These are phyloP conservation scores for Oxytorus armatus DNA, from an alignment of 2,888 invertebrate genomes.

Conservation along the genomic window DNA sequence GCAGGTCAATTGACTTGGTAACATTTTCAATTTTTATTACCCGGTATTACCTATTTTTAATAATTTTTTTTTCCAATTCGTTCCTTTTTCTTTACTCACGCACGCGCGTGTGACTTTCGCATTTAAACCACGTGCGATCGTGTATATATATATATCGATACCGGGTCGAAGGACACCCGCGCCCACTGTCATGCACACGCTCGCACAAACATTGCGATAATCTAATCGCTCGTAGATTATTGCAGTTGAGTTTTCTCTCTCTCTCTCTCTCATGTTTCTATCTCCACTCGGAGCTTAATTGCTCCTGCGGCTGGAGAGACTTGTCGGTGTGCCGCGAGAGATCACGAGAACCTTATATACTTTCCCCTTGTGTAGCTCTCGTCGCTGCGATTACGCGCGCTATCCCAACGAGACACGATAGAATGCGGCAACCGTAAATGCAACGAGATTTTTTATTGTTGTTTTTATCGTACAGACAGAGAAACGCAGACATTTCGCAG, in stretches of 20 bases:
- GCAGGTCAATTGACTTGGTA: conserved; percentile 30
- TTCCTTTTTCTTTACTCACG: conserved; percentile 12
- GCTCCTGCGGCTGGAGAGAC: conserved; percentile 30
- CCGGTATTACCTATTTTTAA: background rate
- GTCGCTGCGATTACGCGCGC: conserved; percentile 61
- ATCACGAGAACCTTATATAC: conserved; percentile 42
- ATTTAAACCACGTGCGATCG: background rate
- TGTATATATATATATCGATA: conserved; percentile 31
- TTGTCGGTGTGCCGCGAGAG: conserved; percentile 22
- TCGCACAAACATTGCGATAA: no score
- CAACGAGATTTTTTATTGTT: conserved; percentile 23
- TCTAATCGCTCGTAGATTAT: conserved; percentile 60
- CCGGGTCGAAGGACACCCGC: conserved; percentile 63
- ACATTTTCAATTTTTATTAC: conserved; percentile 14
- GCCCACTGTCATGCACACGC: conserved; percentile 35
- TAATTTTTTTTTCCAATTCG: no score
- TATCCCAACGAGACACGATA: conserved; percentile 42
- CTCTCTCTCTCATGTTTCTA: conserved; percentile 37
- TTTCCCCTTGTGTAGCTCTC: conserved; percentile 52
- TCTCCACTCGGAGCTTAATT: conserved; percentile 46
- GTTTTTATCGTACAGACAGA: background rate
- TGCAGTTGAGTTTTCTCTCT: conserved; percentile 40
- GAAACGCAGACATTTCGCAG: conserved; percentile 20
- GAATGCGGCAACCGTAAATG: conserved; percentile 59
- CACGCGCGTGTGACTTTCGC: conserved; percentile 1